A percentile compares a stretch with the other conserved stretches of the same genome.
Conservation (phyloP, 2,888 invertebrate species). For the Drosophila longiperda region DNA sequence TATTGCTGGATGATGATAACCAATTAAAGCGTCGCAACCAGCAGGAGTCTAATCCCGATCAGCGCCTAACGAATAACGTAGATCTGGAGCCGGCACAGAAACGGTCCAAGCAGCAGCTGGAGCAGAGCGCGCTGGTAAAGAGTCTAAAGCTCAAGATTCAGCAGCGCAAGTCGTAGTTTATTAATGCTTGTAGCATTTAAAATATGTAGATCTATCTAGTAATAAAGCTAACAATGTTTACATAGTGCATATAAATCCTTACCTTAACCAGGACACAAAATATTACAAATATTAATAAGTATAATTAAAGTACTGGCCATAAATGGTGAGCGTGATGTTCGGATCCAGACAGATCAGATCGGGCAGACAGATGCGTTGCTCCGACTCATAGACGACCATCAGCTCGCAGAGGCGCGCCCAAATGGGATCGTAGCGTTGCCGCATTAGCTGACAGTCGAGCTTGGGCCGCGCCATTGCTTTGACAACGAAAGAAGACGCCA, state of each 20-base stretch:
- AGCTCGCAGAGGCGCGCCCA: conserved; percentile 77
- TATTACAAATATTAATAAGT: conserved; percentile 50
- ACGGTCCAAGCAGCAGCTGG: conserved; percentile 87
- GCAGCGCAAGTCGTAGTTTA: conserved; percentile 54
- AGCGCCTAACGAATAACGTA: conserved; percentile 4
- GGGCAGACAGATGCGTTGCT: conserved; percentile 76
- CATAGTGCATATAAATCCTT: not conserved
- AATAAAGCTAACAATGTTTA: conserved; percentile 19
- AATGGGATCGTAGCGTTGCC: conserved; percentile 59
- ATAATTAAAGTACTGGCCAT: conserved; percentile 82
- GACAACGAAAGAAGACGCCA: too few species aligned
- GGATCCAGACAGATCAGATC: conserved; percentile 72
- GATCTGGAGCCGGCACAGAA: conserved; percentile 80
- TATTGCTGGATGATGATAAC: too few species aligned
- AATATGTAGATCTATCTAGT: conserved; percentile 19
- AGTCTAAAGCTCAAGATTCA: conserved; percentile 90
- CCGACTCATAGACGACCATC: conserved; percentile 78
- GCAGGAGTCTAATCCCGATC: conserved; percentile 1
- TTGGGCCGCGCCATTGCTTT: conserved; percentile 55
- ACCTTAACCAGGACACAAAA: not conserved
- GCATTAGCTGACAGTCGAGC: conserved; percentile 67
- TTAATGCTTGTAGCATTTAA: conserved; percentile 16
- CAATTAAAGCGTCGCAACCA: conserved; percentile 89
- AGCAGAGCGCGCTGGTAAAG: conserved; percentile 90
- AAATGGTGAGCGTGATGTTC: conserved; percentile 71